phyloP scores from a whole-genome alignment of 2,888 invertebrate species.

The Osmoderma eremita region DNA sequence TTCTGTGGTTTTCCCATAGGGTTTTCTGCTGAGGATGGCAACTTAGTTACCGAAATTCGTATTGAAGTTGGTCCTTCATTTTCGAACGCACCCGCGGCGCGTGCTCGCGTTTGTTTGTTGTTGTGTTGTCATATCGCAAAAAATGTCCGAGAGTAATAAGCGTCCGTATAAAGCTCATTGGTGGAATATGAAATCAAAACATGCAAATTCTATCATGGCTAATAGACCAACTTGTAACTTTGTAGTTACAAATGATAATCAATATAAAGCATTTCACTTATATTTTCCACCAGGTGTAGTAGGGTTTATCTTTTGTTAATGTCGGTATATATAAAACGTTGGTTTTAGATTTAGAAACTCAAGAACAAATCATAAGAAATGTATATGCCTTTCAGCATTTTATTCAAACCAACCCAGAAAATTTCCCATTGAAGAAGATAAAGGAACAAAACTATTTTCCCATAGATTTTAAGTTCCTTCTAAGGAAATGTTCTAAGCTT shows the following conservation, averaged over 20 bases:
- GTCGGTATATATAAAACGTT: neutral
- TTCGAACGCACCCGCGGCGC: too few relatives aligned
- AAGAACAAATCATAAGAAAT: slow-evolving; percentile 48
- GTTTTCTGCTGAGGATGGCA: too few relatives aligned
- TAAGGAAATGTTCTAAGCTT: slow-evolving; percentile 65
- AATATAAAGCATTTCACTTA: slow-evolving; percentile 78
- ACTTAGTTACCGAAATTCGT: too few relatives aligned
- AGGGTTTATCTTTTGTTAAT: neutral
- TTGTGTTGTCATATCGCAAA: too few relatives aligned
- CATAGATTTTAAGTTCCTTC: slow-evolving; percentile 69
- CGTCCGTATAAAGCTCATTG: neutral
- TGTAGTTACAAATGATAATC: slow-evolving; percentile 53
- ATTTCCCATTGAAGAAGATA: slow-evolving; percentile 68
- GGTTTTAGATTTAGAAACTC: slow-evolving; percentile 31
- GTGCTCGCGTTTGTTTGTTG: too few relatives aligned
- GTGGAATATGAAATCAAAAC: too few relatives aligned
- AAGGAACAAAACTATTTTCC: slow-evolving; percentile 69
- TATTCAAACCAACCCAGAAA: slow-evolving; percentile 63
- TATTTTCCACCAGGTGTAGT: slow-evolving; percentile 78
- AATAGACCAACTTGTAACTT: slow-evolving; percentile 42
- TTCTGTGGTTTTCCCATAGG: too few relatives aligned
- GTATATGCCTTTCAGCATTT: slow-evolving; percentile 68
- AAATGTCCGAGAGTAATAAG: neutral
- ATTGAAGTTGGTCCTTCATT: too few relatives aligned
- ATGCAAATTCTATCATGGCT: slow-evolving; percentile 8